Evolutionary conservation across 1,140 invertebrate genomes (phyloP), one percentile per base, ranked within the genome.

Genomic region (Drosophila punjabiensis): DNA sequence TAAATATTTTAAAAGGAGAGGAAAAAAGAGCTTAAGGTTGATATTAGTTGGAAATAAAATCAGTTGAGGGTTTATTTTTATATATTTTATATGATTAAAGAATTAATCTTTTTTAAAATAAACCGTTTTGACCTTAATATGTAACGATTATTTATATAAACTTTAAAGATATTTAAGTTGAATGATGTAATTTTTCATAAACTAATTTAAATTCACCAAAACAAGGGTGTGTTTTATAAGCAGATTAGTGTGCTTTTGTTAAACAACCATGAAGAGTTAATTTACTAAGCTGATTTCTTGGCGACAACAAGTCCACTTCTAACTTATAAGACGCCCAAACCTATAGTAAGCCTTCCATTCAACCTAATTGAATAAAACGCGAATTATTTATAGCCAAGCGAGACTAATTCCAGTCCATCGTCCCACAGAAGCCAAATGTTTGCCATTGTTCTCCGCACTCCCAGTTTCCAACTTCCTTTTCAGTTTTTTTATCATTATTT

Each of bases 301-400:
- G 9, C 53, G 18, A 35, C 52, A 55, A 55, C 20, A 63, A 52
- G 11, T 18, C 20, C 28, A 41, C 18, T 16, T 66, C 11, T 18
- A 52, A 52, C 45, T 24, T 24, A 24, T 24, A 24, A 24, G 24
- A 24, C 24, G 24, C 24, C 24, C 24, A 24, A 24, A 24, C 24
- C 24, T 24, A n/a, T 52, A 43, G 45, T 60, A 20, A 32, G 55
- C 20, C 30, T 55, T 67, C 67, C 64, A 71, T 69, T 56, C 65
- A 67, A 48, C 24, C 68, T 69, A 71, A 74, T 74, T 74, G 70
- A 73, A 74, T 73, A 41, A 61, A 52, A 74, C 32, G 53, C 20
- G 53, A 47, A 61, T 73, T 74, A 74, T 73, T 73, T 74, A 61
- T 73, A 24, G 70, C 20, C 70, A 37, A 28, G 45, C 35, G 70